phyloP scores from a whole-genome alignment of 1,140 invertebrate species.

The Drosophila pachea region DNA sequence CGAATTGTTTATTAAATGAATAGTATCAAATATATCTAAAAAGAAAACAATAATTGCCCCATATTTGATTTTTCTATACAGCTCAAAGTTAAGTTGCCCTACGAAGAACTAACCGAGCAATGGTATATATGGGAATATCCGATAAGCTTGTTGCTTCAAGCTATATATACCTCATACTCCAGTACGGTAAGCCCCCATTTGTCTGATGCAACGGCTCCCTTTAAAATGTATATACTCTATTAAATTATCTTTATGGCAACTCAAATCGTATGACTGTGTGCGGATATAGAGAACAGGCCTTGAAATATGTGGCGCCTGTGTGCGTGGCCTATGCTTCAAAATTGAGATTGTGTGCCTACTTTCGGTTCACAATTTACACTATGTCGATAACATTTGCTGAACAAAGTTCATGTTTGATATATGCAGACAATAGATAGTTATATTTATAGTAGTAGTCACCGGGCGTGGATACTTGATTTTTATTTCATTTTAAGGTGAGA shows the following conservation, averaged over 20 bases:
- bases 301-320: constrained; percentile 6
- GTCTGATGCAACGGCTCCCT: no score
- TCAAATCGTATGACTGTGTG: no score
- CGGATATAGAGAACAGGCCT: constrained; percentile 4
- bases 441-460: constrained; percentile 54
- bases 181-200: no score
- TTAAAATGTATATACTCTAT: no score
- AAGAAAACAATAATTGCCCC: constrained; percentile 26
- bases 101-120: no score
- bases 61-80: neutral
- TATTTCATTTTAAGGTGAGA: constrained; percentile 33
- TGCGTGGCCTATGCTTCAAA: neutral
- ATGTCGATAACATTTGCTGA: constrained; percentile 16
- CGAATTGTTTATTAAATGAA: constrained; percentile 76
- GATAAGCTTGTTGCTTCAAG: no score
- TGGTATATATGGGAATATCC: no score
- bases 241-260: no score
- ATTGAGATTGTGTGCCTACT: no score
- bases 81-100: no score
- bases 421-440: constrained; percentile 26
- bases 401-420: constrained; percentile 49
- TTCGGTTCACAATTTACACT: neutral
- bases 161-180: no score
- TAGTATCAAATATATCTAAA: constrained; percentile 65
- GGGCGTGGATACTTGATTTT: constrained; percentile 22